Evolutionary conservation across 2,113 vertebrate species (phyloP).

Genomic region (Columbina picui): DNA sequence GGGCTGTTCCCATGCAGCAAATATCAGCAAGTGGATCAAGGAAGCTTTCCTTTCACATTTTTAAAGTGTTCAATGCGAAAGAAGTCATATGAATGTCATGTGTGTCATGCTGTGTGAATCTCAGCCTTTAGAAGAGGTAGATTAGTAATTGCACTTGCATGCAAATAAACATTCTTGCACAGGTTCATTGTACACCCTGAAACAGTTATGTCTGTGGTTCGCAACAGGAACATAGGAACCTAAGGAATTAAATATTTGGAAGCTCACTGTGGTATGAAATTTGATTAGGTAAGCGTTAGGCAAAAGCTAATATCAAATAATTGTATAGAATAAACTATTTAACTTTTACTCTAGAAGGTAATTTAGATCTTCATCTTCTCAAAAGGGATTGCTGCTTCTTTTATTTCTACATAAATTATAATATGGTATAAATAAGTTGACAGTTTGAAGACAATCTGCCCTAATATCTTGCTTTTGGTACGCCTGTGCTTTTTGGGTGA

Average conservation of each 20-base stretch:
- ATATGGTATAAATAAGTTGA: neutral
- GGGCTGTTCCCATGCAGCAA: neutral
- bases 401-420: neutral
- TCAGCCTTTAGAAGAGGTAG: neutral
- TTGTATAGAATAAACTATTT: neutral
- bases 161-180: neutral
- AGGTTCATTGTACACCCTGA: neutral
- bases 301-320: neutral
- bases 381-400: neutral
- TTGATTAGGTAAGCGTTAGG: neutral
- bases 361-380: neutral
- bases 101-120: neutral
- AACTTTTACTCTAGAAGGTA: neutral
- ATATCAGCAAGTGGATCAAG: neutral
- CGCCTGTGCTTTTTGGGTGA: neutral
- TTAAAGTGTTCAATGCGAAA: rapidly evolving
- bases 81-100: neutral
- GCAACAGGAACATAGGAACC: neutral
- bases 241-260: neutral
- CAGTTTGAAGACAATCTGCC: neutral
- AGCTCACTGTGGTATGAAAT: neutral
- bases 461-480: neutral
- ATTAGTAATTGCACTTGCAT: neutral
- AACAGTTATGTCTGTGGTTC: neutral
- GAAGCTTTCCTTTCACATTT: neutral